phyloP scores from a whole-genome alignment of 2,888 invertebrate species.

The Cheilosia impressa region DNA sequence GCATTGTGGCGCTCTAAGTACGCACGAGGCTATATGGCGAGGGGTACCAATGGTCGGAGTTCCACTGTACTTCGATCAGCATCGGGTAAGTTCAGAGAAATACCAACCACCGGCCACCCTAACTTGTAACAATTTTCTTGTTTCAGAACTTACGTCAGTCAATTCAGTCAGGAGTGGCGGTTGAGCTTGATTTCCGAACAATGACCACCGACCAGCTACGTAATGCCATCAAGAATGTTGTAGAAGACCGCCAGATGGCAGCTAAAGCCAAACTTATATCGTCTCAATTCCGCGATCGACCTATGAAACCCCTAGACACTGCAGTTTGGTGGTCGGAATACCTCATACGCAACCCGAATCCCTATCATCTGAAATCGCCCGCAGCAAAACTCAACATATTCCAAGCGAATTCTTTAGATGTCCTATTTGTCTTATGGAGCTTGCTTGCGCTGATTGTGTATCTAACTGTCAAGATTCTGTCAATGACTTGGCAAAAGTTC shows the following conservation, averaged over 20 bases:
- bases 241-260: constrained; percentile 60
- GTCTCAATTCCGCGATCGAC: constrained; percentile 84
- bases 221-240: constrained; percentile 67
- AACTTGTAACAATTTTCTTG: background rate
- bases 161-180: constrained; percentile 72
- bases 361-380: constrained; percentile 84
- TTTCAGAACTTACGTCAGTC: constrained; percentile 62
- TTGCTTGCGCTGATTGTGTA: background rate
- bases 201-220: constrained; percentile 67
- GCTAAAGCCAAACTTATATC: constrained; percentile 82
- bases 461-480: constrained; percentile 18
- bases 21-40: constrained; percentile 79
- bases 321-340: constrained; percentile 87
- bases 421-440: constrained; percentile 39
- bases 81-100: constrained; percentile 62
- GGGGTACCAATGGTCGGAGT: constrained; percentile 80
- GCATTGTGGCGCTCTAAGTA: constrained; percentile 80
- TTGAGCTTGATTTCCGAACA: constrained; percentile 71
- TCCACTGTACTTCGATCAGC: constrained; percentile 80
- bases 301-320: constrained; percentile 85
- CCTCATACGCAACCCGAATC: constrained; percentile 85
- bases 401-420: constrained; percentile 83
- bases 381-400: constrained; percentile 83
- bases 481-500: constrained; percentile 13
- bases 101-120: background rate